A percentile compares a stretch with the other conserved stretches of the same genome.
Evolutionary conservation across 2,797 vertebrate species (phyloP).

Genomic region (Coendou prehensilis): DNA sequence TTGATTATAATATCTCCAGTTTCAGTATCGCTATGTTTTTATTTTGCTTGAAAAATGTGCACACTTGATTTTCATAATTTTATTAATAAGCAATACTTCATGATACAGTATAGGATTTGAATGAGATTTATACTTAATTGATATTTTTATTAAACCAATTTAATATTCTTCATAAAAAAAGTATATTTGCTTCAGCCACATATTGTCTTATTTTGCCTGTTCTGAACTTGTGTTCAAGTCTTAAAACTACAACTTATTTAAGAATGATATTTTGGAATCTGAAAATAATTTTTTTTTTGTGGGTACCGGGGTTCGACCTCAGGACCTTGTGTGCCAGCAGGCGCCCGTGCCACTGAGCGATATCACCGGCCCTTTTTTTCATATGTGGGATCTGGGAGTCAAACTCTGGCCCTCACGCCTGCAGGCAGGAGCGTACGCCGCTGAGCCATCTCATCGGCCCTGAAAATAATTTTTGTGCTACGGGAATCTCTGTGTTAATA

Average conservation of each 20-base stretch:
- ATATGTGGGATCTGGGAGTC: too few relatives aligned
- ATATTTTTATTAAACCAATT: constrained; percentile 34
- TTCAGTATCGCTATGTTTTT: constrained; percentile 42
- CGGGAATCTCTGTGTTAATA: neutral
- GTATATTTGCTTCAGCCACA: neutral
- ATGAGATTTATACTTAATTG: neutral
- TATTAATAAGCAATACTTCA: neutral
- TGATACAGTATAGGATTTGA: neutral
- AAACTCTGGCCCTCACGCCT: too few relatives aligned
- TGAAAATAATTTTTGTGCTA: neutral
- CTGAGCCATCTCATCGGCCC: too few relatives aligned
- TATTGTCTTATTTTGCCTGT: neutral
- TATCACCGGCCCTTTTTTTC: too few relatives aligned
- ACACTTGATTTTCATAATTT: neutral
- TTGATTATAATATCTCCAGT: constrained; percentile 14
- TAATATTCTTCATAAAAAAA: neutral
- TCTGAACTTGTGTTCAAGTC: neutral
- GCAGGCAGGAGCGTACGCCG: too few relatives aligned
- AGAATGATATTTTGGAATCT: neutral
- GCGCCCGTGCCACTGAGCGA: too few relatives aligned
- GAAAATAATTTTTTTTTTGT: neutral
- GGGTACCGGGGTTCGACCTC: too few relatives aligned
- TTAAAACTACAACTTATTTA: neutral
- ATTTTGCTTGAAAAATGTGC: constrained; percentile 14
- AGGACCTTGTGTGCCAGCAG: too few relatives aligned